Evolutionary conservation across 2,888 invertebrate species (phyloP), one percentile per base, ranked within the genome.

Genomic region (Drosophila mulleri): DNA sequence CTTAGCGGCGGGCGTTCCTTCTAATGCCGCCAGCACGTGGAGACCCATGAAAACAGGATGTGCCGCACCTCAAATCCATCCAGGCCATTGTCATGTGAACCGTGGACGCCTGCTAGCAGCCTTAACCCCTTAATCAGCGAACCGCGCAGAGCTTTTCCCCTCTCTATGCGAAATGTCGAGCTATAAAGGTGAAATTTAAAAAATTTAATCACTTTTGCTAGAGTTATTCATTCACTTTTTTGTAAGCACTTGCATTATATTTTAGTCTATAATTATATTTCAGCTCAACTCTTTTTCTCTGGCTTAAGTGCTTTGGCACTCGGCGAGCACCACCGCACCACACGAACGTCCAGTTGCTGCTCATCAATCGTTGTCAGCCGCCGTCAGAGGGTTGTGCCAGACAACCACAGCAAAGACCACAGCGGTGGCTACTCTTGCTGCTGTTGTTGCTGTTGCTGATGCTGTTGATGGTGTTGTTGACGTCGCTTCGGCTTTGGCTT

Each of bases 361-460:
- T 75, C 83, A 83, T 86, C 86, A 86, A 83, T 83, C 82, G 79
- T 48, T 72, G 86, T 83, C 82, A 77, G 58, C 16, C 29, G 53
- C 37, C 54, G 37, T n/a, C n/a, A 5, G 68, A 72, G 78, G 77
- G 77, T 69, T 76, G 76, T 45, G 78, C 39, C 72, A 54, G 39
- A 35, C 53, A 58, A 62, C 65, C 58, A 35, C 58, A 29, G 4
- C 7, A 20, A 23, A 70, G 67, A 67, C 57, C 63, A 50, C 68
- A 66, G 62, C 58, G 62, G 64, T 68, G 72, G 75, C 74, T 77
- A 64, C 66, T 72, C 60, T 29, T 9, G 26, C 29, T 48, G 48
- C 35, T 54, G 68, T 45, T 50, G 53, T 41, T 42, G 53, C 2
- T 53, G 54, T 60, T 60, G 64, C 11, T 44, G 12, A 2, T 23